Percentiles rank a stretch among this genome's conserved stretches.
Conservation (phyloP, 1,140 invertebrate genomes). For the Pectinophora gossypiella region DNA sequence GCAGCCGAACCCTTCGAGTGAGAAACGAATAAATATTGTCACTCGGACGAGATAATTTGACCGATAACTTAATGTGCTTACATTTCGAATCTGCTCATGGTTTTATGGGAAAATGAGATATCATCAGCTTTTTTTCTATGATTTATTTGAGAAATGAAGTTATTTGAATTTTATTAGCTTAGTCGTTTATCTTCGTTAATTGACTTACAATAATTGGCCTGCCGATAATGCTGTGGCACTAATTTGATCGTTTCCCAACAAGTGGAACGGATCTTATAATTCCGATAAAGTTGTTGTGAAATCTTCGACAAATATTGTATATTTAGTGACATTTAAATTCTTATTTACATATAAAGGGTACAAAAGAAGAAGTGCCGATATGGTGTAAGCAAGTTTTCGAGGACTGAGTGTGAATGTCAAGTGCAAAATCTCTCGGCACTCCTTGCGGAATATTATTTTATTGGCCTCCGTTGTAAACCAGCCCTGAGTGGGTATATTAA, state of each 20-base stretch:
- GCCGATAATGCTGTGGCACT: no score
- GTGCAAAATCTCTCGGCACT: conserved; percentile 24
- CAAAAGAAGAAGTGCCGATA: conserved; percentile 7
- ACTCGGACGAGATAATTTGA: conserved; percentile 67
- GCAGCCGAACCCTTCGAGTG: conserved; percentile 43
- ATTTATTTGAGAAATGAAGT: conserved; percentile 18
- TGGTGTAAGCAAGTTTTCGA: conserved; percentile 19
- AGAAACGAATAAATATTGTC: conserved; percentile 74
- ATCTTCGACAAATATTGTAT: neutral
- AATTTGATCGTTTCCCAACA: no score
- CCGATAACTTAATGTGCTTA: conserved; percentile 73
- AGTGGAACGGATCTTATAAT: no score
- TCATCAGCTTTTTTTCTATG: conserved; percentile 31
- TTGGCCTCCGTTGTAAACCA: conserved; percentile 23
- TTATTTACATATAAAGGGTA: neutral
- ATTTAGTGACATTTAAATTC: neutral
- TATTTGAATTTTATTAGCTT: conserved; percentile 4
- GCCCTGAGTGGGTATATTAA: conserved; percentile 36
- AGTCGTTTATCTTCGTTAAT: neutral
- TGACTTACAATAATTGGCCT: neutral
- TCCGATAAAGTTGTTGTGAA: no score
- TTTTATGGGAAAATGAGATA: conserved; percentile 66
- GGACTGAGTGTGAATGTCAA: conserved; percentile 28
- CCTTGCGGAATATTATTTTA: conserved; percentile 29
- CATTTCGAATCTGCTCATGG: conserved; percentile 72